These are phyloP conservation scores for Coracias cyanogaster DNA, from an alignment of 2,797 vertebrate species.

Conservation along the genomic window DNA sequence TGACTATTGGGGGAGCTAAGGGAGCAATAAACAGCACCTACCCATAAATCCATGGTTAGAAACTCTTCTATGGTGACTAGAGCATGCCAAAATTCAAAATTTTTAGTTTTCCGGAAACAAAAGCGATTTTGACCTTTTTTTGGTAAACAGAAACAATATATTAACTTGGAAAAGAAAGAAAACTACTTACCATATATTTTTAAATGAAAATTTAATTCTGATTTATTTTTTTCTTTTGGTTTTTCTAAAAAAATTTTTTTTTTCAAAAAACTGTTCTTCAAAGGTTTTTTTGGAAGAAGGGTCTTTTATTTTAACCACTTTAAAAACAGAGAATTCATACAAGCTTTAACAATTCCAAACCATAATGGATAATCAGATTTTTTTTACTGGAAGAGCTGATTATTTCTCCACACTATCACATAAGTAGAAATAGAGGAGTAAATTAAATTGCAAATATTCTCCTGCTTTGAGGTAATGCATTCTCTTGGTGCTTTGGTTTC, in stretches of 20 bases:
- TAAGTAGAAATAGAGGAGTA: neutral
- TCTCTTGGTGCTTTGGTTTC: neutral
- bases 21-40: neutral
- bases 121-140: neutral
- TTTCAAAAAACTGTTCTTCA: neutral
- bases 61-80: neutral
- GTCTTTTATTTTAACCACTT: too few relatives aligned
- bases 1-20: neutral
- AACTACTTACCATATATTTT: neutral
- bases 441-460: neutral
- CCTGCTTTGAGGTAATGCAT: neutral
- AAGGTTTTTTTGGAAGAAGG: neutral
- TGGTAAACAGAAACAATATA: neutral
- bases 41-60: neutral
- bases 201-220: neutral
- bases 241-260: neutral
- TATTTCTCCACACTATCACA: neutral
- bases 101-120: neutral
- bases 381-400: neutral
- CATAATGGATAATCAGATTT: neutral
- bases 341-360: neutral
- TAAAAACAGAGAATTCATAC: too few relatives aligned
- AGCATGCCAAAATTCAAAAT: neutral
- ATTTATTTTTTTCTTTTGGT: too few relatives aligned
- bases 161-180: neutral